phyloP scores from a whole-genome alignment of 2,797 vertebrate species.

The Falco naumanni region DNA sequence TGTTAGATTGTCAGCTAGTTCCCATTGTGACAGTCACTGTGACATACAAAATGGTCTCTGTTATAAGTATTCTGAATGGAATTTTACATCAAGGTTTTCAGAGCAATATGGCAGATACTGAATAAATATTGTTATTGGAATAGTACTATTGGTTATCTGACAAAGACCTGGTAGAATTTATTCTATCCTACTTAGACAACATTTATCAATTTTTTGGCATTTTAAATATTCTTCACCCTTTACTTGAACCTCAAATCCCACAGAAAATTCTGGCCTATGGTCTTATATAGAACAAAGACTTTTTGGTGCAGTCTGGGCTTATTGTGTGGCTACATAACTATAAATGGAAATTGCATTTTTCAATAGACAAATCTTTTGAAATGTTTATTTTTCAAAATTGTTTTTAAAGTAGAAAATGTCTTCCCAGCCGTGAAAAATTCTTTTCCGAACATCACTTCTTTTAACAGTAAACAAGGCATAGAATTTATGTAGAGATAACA shows the following conservation, averaged over 20 bases:
- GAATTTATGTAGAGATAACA: not conserved
- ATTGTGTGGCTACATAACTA: not conserved
- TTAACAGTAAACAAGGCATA: not conserved
- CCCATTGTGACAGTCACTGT: not conserved
- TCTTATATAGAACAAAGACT: not conserved
- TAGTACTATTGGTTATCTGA: not conserved
- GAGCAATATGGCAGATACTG: not conserved
- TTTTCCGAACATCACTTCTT: not conserved
- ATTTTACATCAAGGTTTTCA: not conserved
- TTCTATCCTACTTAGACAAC: not conserved
- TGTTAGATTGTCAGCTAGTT: not conserved
- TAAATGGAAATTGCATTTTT: not conserved
- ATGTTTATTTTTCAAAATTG: not conserved
- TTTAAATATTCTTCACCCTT: not conserved
- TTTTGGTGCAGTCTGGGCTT: not conserved
- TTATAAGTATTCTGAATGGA: not conserved
- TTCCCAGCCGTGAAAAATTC: not conserved
- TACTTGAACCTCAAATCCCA: not conserved
- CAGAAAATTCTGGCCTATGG: not conserved
- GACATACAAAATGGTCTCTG: not conserved
- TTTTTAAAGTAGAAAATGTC: not conserved
- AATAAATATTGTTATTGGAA: not conserved
- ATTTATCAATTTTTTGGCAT: not conserved
- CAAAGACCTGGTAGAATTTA: not conserved
- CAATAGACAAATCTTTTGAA: not conserved